Conservation (phyloP, 2,113 vertebrate genomes). For the Cephalophus harveyi region DNA sequence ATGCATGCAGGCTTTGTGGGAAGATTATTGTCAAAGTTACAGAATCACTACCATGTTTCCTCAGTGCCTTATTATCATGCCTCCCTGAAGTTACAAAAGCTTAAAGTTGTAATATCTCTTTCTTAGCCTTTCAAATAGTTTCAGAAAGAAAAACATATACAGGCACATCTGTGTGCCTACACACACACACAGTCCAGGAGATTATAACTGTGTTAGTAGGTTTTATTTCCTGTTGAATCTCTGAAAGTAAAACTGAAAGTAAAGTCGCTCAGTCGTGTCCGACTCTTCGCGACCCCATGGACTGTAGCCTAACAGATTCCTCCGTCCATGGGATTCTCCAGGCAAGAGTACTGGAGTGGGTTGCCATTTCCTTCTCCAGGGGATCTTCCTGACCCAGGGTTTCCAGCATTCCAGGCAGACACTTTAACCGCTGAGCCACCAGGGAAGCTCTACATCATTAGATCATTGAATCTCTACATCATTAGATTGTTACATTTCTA, state of each 20-base stretch:
- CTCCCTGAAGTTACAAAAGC: background rate
- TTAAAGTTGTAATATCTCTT: conserved; percentile 31
- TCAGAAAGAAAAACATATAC: background rate
- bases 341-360: too few relatives aligned
- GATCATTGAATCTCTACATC: background rate
- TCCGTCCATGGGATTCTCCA: too few relatives aligned
- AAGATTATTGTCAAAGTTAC: conserved; percentile 46
- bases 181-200: background rate
- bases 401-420: too few relatives aligned
- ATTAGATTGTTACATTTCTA: background rate
- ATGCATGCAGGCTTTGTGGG: conserved; percentile 29
- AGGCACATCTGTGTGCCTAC: background rate
- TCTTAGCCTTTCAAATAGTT: conserved; percentile 3
- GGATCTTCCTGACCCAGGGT: too few relatives aligned
- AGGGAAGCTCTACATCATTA: too few relatives aligned
- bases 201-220: background rate
- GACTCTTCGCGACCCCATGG: too few relatives aligned
- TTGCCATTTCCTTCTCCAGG: too few relatives aligned
- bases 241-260: too few relatives aligned
- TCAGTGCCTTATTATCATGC: conserved; percentile 29
- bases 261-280: too few relatives aligned
- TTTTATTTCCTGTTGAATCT: background rate
- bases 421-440: too few relatives aligned
- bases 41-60: conserved; percentile 31
- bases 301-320: too few relatives aligned